Evolutionary conservation across 2,113 vertebrate species (phyloP).

Genomic region (Thamnaconus septentrionalis): DNA sequence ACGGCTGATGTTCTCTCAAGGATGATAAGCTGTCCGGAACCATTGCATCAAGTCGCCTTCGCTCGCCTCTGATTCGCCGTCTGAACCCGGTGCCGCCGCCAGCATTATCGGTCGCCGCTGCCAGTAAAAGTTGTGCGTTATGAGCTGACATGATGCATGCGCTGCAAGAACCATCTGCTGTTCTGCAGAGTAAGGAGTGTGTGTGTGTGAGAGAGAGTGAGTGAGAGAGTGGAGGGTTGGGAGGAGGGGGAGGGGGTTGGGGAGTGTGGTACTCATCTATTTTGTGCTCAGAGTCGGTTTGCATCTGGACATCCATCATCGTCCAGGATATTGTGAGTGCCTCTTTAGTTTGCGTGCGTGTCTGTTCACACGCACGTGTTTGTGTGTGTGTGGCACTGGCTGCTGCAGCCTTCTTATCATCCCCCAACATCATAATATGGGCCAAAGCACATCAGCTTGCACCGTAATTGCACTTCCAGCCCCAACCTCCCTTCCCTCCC

Average conservation of each 20-base stretch:
- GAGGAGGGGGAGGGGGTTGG: constrained; percentile 5
- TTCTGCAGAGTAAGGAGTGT: constrained; percentile 1
- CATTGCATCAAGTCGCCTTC: too few relatives aligned
- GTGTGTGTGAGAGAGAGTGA: too few relatives aligned
- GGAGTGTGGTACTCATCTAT: constrained; percentile 33
- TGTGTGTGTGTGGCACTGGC: constrained; percentile 12
- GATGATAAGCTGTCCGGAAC: too few relatives aligned
- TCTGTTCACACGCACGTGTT: constrained; percentile 15
- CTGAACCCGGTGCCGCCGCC: too few relatives aligned
- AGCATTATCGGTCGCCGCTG: neutral
- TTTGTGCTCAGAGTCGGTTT: constrained; percentile 45
- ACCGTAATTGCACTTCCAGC: constrained; percentile 66
- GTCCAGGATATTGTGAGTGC: constrained; percentile 18
- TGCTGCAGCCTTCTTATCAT: constrained; percentile 54
- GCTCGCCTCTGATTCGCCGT: too few relatives aligned
- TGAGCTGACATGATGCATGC: constrained; percentile 12
- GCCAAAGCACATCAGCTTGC: constrained; percentile 59
- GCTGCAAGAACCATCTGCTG: constrained; percentile 31
- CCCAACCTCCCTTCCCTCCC: neutral
- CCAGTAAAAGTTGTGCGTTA: constrained; percentile 32
- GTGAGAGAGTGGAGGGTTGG: constrained; percentile 1
- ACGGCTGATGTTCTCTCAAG: too few relatives aligned
- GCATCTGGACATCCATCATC: constrained; percentile 59
- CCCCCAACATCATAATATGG: constrained; percentile 60
- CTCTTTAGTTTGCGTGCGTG: neutral